These are phyloP conservation scores for Aspidapion aeneum DNA, from an alignment of 2,888 invertebrate species.

Conservation along the genomic window DNA sequence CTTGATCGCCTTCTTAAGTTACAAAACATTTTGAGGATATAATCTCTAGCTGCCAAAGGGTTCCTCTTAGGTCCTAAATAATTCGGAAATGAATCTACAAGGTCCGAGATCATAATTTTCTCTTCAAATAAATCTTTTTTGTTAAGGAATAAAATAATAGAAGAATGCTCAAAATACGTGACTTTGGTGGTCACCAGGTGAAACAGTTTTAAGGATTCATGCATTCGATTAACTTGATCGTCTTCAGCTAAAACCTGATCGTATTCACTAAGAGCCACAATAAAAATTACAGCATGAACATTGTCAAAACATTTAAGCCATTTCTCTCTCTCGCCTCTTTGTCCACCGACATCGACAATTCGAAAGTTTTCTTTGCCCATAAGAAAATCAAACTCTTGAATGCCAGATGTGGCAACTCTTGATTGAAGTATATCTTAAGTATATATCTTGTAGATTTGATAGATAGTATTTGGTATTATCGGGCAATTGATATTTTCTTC, in stretches of 20 bases:
- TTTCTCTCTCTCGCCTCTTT: conserved; percentile 95
- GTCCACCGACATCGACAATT: conserved; percentile 99
- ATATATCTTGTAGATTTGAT: background rate
- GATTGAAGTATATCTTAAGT: background rate
- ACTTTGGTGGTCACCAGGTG: conserved; percentile 97
- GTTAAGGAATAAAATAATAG: conserved; percentile 97
- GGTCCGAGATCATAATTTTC: conserved; percentile 60
- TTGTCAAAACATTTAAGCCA: conserved; percentile 99
- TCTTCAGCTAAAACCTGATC: conserved; percentile 98
- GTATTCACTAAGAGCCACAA: conserved; percentile 97
- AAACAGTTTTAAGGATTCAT: conserved; percentile 95
- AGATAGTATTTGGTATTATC: background rate
- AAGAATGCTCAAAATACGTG: conserved; percentile 96
- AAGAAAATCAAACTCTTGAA: background rate
- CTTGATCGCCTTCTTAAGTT: background rate
- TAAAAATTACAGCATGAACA: conserved; percentile 99
- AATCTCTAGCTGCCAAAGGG: background rate
- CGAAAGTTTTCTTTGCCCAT: conserved; percentile 48
- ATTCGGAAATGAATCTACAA: background rate
- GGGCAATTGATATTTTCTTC: background rate
- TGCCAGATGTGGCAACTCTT: background rate
- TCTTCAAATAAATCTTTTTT: conserved; percentile 97
- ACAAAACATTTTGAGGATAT: conserved; percentile 43
- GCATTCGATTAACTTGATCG: conserved; percentile 91
- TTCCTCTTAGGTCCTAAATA: background rate